Percentiles rank a stretch among this genome's conserved stretches.
Conservation (phyloP, 2,888 invertebrate species). For the Callosobruchus maculatus region DNA sequence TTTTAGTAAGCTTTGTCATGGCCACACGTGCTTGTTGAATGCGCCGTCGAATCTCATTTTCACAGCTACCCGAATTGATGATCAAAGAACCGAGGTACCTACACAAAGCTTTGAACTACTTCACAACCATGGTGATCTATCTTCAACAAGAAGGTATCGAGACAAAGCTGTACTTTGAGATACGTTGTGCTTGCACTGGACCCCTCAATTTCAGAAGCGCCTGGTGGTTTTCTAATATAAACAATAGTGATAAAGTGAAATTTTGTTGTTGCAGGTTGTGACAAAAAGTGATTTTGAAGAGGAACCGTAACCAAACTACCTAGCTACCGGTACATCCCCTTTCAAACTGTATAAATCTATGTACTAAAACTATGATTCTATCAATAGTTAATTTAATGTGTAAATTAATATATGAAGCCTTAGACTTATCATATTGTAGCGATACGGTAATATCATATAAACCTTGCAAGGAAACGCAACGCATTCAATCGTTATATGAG, state of each 20-base stretch:
- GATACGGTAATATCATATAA: conserved; percentile 25
- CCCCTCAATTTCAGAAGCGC: too few species aligned
- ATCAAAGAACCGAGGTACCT: too few species aligned
- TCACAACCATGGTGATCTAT: too few species aligned
- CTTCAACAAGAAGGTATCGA: too few species aligned
- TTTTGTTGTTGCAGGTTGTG: conserved; percentile 16
- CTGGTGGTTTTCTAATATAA: too few species aligned
- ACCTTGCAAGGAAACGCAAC: conserved; percentile 17
- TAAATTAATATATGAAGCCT: conserved; percentile 24
- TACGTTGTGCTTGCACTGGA: too few species aligned
- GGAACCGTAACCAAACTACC: conserved; percentile 14
- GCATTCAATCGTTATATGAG: not conserved
- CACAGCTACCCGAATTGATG: too few species aligned
- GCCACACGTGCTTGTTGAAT: too few species aligned
- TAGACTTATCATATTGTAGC: conserved; percentile 24
- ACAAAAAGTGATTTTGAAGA: conserved; percentile 23
- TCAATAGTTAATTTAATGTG: conserved; percentile 21
- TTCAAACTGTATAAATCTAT: conserved; percentile 25
- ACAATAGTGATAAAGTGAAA: not conserved
- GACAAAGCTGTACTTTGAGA: too few species aligned
- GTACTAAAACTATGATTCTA: conserved; percentile 20
- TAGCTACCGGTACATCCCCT: conserved; percentile 6
- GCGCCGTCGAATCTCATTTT: too few species aligned
- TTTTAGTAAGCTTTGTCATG: too few species aligned
- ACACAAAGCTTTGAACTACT: too few species aligned